Base-by-base conservation (phyloP, 2,888 invertebrate species). In the Nudaria mundana region DNA sequence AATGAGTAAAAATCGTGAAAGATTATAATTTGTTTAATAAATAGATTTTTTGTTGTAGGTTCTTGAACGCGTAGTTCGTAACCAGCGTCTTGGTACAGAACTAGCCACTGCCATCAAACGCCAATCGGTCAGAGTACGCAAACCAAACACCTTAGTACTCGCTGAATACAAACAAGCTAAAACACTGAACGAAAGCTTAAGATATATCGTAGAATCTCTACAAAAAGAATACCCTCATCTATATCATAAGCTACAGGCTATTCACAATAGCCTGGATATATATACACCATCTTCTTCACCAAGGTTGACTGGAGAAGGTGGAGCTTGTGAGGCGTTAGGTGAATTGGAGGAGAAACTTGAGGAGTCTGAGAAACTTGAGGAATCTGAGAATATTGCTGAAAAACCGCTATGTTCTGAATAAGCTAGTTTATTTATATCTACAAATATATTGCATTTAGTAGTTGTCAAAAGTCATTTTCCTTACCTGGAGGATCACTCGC, bases 71-170 rank as follows among this genome's bases (percentile, higher is more conserved):
- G 90, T 95, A 12, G 90, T 95, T 1, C 90, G 93, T 31, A 91
- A 92, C 55, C 95, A 96, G 69, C 91, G 92, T 18, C 92, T 93
- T 47, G 91, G 92, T 18, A 91, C 86, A 49, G 90, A 93, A 55
- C 90, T 93, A 37, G 63, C 81, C 0, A 86, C 86, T 2, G 80
- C 92, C 0, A 68, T 88, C 1, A 89, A 89, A 40, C 76, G 83
- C 0, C 81, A 81, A 37, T 76, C 78, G 0, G 49, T 87, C 1
- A 73, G 70, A 24, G 63, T 78, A 1, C 73, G 60, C 43, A 87
- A 83, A 30, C 81, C 89, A 0, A 90, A 91, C 41, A 55, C 80
- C 0, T 56, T 82, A 1, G 71, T 94, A 5, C 76, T 90, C 2
- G 70, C 79, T 0, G 93, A 93, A 58, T 89, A 91, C 55, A 73